Base-by-base conservation (phyloP, 1,140 invertebrate genomes). In the Conus betulinus region DNA sequence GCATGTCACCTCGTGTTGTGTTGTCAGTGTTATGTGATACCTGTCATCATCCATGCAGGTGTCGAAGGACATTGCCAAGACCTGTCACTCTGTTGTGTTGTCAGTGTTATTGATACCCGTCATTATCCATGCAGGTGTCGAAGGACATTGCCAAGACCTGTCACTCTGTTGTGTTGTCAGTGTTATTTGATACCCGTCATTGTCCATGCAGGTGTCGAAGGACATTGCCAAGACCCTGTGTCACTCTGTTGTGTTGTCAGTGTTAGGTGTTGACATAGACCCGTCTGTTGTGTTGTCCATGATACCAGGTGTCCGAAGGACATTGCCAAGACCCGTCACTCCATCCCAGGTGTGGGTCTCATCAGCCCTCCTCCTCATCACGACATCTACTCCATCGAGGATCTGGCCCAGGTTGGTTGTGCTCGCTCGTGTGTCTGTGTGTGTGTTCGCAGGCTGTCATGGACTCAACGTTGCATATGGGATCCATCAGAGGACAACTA, bases 301-400 rank as follows among this genome's bases (percentile, higher is more conserved):
- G 60, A n/a, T n/a, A n/a, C 87, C 60, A 63, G 60, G 60, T 63
- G 60, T 63, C 60, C 0, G 98, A 99, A n/a, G n/a, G n/a, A n/a
- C 84, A 99, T 99, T 94, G 99, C 99, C 10, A 97, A 97, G 88
- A 99, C 98, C 3, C 96, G 99, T 84, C 98, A 99, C 95, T 99
- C 98, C 0, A 98, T 99, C 5, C 96, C 99, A 10, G 98, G 98
- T 11, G 99, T 99, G n/a, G 99, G 99, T 84, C 96, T 99, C 1
- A 99, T 99, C 93, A 99, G 98, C 1, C 99, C 99, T 60, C 99
- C 99, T 10, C 99, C 99, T 10, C 99, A 99, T 96, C 99, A 99
- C 95, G 99, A 99, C 94, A 99, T 99, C 95, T 99, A 99, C 95
- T 99, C 98, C 63, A 99, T 99, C 93, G 99, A 99, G 96, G 99